Conservation (phyloP, 1,140 invertebrate species). For the Frieseomelitta varia region DNA sequence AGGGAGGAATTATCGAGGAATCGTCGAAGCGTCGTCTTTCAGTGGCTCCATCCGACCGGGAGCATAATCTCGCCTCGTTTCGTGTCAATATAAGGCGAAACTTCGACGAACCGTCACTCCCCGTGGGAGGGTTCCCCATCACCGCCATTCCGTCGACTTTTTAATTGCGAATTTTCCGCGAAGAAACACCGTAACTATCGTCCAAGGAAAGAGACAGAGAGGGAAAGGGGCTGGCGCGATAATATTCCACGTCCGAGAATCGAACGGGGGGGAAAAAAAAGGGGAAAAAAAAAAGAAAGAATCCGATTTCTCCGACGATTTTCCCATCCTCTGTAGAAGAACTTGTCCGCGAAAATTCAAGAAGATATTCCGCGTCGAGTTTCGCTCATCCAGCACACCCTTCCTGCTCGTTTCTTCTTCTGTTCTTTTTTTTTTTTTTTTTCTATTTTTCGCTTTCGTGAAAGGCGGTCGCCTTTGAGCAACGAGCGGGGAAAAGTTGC, state of each 20-base stretch:
- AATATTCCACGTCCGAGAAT: constrained; percentile 1
- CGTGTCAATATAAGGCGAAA: constrained; percentile 30
- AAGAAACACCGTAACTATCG: constrained; percentile 24
- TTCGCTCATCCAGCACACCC: neutral
- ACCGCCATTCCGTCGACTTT: neutral
- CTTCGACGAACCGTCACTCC: constrained; percentile 3
- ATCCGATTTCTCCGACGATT: neutral
- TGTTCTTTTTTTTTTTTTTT: neutral
- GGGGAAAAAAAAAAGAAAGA: neutral
- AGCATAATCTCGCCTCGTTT: constrained; percentile 31
- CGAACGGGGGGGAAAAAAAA: neutral
- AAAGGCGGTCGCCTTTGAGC: constrained; percentile 50
- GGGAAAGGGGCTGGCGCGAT: neutral
- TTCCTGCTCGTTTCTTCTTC: neutral
- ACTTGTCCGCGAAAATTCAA: constrained; percentile 30
- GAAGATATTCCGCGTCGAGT: neutral
- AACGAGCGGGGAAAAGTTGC: constrained; percentile 23
- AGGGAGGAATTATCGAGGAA: constrained; percentile 21
- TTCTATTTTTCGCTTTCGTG: neutral
- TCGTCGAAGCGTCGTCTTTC: constrained; percentile 10
- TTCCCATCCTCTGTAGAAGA: neutral
- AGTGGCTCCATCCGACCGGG: neutral
- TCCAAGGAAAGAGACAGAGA: neutral
- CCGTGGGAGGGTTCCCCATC: neutral
- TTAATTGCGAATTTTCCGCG: constrained; percentile 27